A percentile compares a stretch with the other conserved stretches of the same genome.
These are phyloP conservation scores for Manis javanica DNA, from an alignment of 2,797 vertebrate genomes.

Conservation along the genomic window DNA sequence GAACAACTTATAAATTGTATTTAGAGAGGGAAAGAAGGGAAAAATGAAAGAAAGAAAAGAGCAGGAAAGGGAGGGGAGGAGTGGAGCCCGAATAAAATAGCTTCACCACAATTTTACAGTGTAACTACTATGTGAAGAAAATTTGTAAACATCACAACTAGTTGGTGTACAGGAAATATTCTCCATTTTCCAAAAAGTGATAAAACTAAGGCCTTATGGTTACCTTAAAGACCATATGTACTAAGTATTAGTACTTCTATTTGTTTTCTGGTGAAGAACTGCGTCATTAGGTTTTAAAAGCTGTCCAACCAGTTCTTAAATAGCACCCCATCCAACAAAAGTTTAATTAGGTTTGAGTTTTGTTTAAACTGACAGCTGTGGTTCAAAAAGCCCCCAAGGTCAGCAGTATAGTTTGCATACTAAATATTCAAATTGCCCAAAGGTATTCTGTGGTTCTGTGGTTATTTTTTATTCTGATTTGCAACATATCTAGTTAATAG, in stretches of 20 bases:
- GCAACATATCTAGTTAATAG: constrained; percentile 58
- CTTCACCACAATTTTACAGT: neutral
- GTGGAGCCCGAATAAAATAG: neutral
- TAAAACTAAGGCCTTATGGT: neutral
- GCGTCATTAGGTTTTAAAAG: constrained; percentile 69
- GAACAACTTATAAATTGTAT: neutral
- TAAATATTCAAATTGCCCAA: constrained; percentile 68
- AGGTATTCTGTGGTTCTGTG: constrained; percentile 67
- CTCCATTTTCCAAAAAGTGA: constrained; percentile 39
- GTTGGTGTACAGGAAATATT: neutral
- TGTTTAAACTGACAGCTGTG: constrained; percentile 80
- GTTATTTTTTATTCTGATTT: constrained; percentile 71
- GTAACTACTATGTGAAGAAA: constrained; percentile 11
- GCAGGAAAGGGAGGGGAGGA: neutral
- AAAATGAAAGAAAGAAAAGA: neutral
- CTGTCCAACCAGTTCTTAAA: constrained; percentile 72
- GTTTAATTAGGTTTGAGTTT: constrained; percentile 75
- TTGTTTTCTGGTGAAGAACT: constrained; percentile 61
- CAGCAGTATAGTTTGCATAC: constrained; percentile 68
- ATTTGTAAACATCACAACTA: neutral
- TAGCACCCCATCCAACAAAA: constrained; percentile 59
- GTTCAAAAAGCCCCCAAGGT: constrained; percentile 73
- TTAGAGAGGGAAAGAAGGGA: neutral
- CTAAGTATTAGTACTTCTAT: constrained; percentile 7
- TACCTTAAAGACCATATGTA: constrained; percentile 15